Base-by-base conservation (phyloP, 2,888 invertebrate species). In the Dasypolia templi region DNA sequence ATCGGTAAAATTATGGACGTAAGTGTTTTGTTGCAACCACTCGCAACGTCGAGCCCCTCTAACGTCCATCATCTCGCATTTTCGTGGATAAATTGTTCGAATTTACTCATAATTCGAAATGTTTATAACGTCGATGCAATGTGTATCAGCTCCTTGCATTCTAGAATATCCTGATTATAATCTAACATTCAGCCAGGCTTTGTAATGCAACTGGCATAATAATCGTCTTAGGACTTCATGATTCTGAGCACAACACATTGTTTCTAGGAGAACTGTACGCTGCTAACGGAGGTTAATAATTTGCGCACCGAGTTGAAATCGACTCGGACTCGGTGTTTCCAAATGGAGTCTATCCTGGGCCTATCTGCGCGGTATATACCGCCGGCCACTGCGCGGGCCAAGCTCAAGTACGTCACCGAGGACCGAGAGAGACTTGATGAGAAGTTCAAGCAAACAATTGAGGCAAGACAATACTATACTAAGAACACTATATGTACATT, bases 211-310 rank as follows among this genome's bases (percentile, higher is more conserved):
- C 12, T 29, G 32, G 3, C 6, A 22, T 32, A 26, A 53, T 29
- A 44, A 22, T 26, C 4, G 2, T 35, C 14, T 0, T 64, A 9
- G 35, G 35, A 35, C 17, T 32, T 44, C 6, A 65, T 65, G 14
- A 39, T 32, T 29, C 12, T 29, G 29, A n/a, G 29, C 42, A 53
- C 9, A 42, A 17, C 26, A 63, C 29, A 29, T 35, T 67, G 26
- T 77, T 88, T 89, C 29, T 83, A 96, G 96, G 98, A 99, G 89
- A 99, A 99, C 92, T 97, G 98, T 51, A 94, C 97, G 0, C 95
- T 99, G 6, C 95, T 99, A 49, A 96, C 97, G 2, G 99, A 99
- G 92, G 97, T 98, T 35, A 98, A 98, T 89, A 97, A 96, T 73
- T 91, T 99, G 58, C 97, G 98, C 49, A 96, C 96, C 42, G 97